These are phyloP conservation scores for Platanista minor DNA, from an alignment of 2,113 vertebrate species.

Conservation along the genomic window DNA sequence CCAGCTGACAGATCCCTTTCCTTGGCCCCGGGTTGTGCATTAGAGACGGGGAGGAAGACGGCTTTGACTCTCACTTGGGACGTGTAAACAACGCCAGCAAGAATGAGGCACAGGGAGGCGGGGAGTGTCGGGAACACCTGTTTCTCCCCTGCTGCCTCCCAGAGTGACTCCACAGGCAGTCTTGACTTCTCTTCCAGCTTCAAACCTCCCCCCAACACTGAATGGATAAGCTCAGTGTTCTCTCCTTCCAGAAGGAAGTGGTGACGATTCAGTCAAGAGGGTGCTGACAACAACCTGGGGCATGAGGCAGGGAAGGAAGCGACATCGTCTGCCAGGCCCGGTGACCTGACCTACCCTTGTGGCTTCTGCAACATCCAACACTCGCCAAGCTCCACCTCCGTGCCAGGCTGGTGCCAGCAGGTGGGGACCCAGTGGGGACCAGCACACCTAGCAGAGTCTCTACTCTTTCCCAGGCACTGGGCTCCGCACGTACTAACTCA, in stretches of 20 bases:
- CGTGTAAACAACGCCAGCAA: not conserved
- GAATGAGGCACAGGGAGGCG: not conserved
- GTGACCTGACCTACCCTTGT: fast-evolving
- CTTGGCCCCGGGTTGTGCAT: not conserved
- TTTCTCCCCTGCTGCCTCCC: not conserved
- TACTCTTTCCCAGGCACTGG: not conserved
- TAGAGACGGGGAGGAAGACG: not conserved
- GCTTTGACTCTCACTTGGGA: conserved; percentile 26
- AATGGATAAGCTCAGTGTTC: not conserved
- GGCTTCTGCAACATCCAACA: fast-evolving
- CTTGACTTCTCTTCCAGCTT: not conserved
- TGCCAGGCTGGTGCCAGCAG: fast-evolving
- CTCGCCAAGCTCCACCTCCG: not conserved
- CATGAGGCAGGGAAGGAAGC: not conserved
- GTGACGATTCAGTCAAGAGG: fast-evolving
- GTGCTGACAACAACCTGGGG: not conserved
- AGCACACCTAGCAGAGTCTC: not conserved
- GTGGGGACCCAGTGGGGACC: fast-evolving
- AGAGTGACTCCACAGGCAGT: not conserved
- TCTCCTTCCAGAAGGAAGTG: not conserved
- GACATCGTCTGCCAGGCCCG: fast-evolving
- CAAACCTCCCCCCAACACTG: not conserved
- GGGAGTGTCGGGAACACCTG: not conserved
- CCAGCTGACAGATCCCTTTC: not conserved
- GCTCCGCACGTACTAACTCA: fast-evolving